Evolutionary conservation across 1,140 invertebrate species (phyloP).

Genomic region (Acarapis woodi): DNA sequence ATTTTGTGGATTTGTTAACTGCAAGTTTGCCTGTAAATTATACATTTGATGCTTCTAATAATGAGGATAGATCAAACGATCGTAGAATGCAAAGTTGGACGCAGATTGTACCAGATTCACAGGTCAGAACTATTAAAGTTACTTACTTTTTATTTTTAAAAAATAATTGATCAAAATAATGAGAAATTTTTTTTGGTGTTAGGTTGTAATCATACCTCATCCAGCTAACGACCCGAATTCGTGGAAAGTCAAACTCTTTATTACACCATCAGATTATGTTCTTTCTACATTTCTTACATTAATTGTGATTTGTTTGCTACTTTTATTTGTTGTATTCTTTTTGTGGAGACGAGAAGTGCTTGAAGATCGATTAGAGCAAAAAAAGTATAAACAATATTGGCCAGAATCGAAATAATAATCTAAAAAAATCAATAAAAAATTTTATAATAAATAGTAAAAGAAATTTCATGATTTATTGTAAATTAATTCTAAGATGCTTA

Average conservation of each 20-base stretch:
- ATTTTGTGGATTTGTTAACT: conserved; percentile 71
- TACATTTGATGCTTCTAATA: not conserved
- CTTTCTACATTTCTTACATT: conserved; percentile 64
- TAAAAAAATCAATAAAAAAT: too few relatives aligned
- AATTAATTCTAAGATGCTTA: too few relatives aligned
- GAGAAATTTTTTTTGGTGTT: too few relatives aligned
- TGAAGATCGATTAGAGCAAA: conserved; percentile 12
- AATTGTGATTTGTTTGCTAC: conserved; percentile 51
- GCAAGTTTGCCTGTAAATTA: conserved; percentile 43
- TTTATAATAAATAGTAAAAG: too few relatives aligned
- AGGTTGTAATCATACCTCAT: conserved; percentile 75
- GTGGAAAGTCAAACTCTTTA: conserved; percentile 79
- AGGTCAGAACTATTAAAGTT: too few relatives aligned
- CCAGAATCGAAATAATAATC: conserved; percentile 31
- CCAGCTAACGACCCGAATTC: conserved; percentile 38
- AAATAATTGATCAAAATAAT: too few relatives aligned
- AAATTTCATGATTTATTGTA: too few relatives aligned
- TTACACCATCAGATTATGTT: conserved; percentile 80
- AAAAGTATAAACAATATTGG: conserved; percentile 12
- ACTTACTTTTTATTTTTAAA: too few relatives aligned
- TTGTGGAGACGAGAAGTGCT: conserved; percentile 71
- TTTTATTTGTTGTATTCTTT: conserved; percentile 48
- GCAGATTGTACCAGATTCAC: conserved; percentile 88
- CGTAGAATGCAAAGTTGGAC: conserved; percentile 27
- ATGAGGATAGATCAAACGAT: too few relatives aligned